Evolutionary conservation across 2,888 invertebrate genomes (phyloP), one percentile per base, ranked within the genome.

Genomic region (Noctua janthina): DNA sequence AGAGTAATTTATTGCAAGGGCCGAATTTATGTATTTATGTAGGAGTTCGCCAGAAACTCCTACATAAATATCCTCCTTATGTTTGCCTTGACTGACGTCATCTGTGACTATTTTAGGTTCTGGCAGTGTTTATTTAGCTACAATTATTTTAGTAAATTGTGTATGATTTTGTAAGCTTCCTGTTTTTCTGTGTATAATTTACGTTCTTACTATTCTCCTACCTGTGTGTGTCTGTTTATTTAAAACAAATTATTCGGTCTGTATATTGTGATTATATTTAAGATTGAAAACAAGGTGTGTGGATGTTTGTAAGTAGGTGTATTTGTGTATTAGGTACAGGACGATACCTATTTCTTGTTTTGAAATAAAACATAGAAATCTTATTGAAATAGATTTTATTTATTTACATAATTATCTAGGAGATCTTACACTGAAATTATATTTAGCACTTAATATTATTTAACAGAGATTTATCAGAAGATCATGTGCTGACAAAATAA

Each of bases 401-500:
- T 69, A 74, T 0, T 1, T 35, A 2, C 35, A 20, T 46, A n/a
- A 43, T 23, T 11, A 39, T 20, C 1, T 35, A 62, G 17, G 35
- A 35, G 17, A 62, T 54, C 10, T 29, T 1, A 46, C 43, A 29
- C 20, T n/a, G 23, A 56, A 46, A 66, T 39, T 51, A 59, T 35
- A 59, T 23, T 11, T 15, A 64, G 17, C 8, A 54, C 23, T 59
- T 7, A 46, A 15, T 1, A 72, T 79, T 1, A 46, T 70, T 78
- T 64, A 77, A 74, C 35, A 3, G 35, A 35, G 35, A 35, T 35
- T 35, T 3, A 35, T 35, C 67, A 77, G 29, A 76, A 29, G 66
- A 69, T 78, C 76, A 80, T 77, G 77, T 69, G 64, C 72, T 82
- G 56, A 29, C 70, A 66, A 49, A 62, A 68, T 74, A 78, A 75